Evolutionary conservation across 35 echinoderm and acorn worm species (phyloP).

Genomic region (Strongylocentrotus purpuratus): DNA sequence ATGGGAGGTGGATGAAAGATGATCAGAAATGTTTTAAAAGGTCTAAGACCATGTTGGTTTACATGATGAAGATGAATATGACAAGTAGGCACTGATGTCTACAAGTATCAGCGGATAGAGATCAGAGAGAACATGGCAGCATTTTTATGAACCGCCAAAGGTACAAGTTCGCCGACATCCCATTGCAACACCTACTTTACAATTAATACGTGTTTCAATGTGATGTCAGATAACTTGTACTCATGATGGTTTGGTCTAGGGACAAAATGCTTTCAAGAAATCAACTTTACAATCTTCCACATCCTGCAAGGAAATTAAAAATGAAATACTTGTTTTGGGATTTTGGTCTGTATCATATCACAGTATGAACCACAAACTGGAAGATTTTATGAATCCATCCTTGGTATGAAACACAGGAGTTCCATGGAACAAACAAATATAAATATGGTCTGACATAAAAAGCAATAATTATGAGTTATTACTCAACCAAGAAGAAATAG

Average conservation of each 20-base stretch:
- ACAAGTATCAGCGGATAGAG: background rate
- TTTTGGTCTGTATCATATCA: background rate
- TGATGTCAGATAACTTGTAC: no score
- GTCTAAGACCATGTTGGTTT: no score
- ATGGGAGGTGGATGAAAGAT: background rate
- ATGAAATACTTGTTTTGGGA: background rate
- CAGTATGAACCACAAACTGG: background rate
- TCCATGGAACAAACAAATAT: background rate
- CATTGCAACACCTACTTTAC: no score
- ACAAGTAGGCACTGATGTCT: background rate
- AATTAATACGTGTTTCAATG: no score
- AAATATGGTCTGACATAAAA: background rate
- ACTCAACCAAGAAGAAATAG: background rate
- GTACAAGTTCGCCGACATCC: no score
- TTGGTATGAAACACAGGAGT: background rate
- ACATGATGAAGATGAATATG: background rate
- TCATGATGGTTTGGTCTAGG: background rate
- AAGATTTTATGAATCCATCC: background rate
- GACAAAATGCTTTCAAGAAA: background rate
- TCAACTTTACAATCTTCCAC: background rate
- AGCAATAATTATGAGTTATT: background rate
- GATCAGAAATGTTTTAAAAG: background rate
- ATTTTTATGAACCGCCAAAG: no score
- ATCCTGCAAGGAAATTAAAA: background rate
- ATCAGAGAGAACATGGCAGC: background rate